A percentile compares a stretch with the other conserved stretches of the same genome.
These are phyloP conservation scores for Salvelinus sp. DNA, from an alignment of 2,113 vertebrate genomes.

Conservation along the genomic window DNA sequence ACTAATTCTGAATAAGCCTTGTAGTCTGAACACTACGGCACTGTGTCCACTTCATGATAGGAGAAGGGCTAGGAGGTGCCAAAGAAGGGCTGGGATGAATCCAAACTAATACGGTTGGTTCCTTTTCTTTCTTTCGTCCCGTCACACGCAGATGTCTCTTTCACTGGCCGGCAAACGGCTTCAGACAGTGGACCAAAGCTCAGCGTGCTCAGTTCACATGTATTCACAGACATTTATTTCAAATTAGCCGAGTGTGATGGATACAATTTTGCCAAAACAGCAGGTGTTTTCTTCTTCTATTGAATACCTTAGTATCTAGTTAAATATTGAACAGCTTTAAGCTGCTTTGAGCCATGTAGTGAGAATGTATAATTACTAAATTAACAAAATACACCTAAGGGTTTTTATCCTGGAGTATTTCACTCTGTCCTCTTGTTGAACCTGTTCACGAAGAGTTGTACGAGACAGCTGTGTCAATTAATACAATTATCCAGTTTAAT, in stretches of 20 bases:
- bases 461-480: not conserved
- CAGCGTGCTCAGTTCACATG: not conserved
- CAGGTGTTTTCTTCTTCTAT: not conserved
- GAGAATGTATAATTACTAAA: not conserved
- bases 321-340: not conserved
- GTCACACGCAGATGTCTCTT: slow-evolving; percentile 15
- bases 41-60: slow-evolving; percentile 22
- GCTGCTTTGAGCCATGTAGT: not conserved
- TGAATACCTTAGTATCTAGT: not conserved
- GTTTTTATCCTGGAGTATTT: not conserved
- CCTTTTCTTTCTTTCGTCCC: not conserved
- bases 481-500: not conserved
- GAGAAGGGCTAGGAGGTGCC: not conserved
- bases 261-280: not conserved
- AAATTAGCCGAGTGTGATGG: not conserved
- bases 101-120: slow-evolving; percentile 1
- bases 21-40: slow-evolving; percentile 35
- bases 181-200: not conserved
- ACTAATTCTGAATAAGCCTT: slow-evolving; percentile 23
- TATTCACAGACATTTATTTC: not conserved
- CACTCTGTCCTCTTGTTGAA: not conserved
- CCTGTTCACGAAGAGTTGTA: not conserved
- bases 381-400: not conserved
- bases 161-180: not conserved
- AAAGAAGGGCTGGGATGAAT: slow-evolving; percentile 18